Conservation (phyloP, 2,797 vertebrate species). For the Muscicapa striata region DNA sequence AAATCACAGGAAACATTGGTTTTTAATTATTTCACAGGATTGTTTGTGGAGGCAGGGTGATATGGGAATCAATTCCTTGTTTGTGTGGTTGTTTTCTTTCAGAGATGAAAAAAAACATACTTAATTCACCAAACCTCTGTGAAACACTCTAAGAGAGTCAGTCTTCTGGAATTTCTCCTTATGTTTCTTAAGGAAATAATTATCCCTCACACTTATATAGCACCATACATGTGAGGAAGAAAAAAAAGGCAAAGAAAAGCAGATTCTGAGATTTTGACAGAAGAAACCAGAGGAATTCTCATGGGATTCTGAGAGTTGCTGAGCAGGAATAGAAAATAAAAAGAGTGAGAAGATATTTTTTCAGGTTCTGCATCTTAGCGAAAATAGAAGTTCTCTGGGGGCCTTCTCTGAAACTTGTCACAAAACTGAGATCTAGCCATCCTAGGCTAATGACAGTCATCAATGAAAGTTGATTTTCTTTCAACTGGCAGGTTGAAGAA, state of each 20-base stretch:
- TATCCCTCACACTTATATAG: conserved; percentile 30
- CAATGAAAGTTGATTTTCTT: conserved; percentile 60
- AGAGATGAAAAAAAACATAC: background rate
- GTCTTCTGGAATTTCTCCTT: conserved; percentile 21
- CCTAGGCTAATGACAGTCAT: conserved; percentile 67
- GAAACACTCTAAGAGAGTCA: background rate
- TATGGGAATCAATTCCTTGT: background rate
- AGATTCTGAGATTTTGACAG: conserved; percentile 64
- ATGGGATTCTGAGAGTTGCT: conserved; percentile 34
- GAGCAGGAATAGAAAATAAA: conserved; percentile 47
- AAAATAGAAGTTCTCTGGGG: conserved; percentile 68
- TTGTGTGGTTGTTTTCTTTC: background rate
- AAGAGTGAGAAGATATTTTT: conserved; percentile 68
- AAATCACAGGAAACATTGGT: conserved; percentile 48
- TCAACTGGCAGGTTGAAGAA: conserved; percentile 62
- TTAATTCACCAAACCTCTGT: background rate
- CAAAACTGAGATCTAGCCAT: conserved; percentile 59
- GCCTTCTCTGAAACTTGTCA: conserved; percentile 63
- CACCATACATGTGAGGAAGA: conserved; percentile 20
- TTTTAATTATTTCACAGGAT: conserved; percentile 67
- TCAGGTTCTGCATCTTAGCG: conserved; percentile 35
- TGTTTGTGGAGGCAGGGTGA: background rate
- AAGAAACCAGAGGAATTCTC: conserved; percentile 47
- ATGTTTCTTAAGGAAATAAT: conserved; percentile 34
- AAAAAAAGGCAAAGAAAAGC: conserved; percentile 54